These are phyloP conservation scores for Sisyra terminalis DNA, from an alignment of 2,888 invertebrate species.

Conservation along the genomic window DNA sequence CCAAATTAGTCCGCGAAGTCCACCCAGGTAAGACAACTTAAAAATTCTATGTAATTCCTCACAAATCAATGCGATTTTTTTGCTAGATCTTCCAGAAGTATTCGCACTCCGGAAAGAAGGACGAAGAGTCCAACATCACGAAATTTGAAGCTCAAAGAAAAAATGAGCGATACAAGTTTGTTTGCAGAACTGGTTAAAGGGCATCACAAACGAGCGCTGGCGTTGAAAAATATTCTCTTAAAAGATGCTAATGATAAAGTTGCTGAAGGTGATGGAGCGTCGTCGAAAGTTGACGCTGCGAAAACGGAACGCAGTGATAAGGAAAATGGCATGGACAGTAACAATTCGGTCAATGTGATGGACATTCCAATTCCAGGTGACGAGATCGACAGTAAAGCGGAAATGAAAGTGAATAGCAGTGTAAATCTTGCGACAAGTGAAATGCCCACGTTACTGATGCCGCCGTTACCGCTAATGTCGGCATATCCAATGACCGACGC, in stretches of 20 bases:
- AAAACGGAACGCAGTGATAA: slow-evolving; percentile 17
- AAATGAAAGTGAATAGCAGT: slow-evolving; percentile 10
- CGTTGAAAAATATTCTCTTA: slow-evolving; percentile 50
- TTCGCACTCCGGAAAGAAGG: slow-evolving; percentile 17
- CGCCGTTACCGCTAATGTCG: slow-evolving; percentile 12
- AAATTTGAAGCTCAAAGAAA: slow-evolving; percentile 52
- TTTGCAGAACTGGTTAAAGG: slow-evolving; percentile 82
- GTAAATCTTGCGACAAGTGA: slow-evolving; percentile 13
- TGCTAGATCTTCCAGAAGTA: slow-evolving; percentile 5
- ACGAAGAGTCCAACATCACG: slow-evolving; percentile 23
- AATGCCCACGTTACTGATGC: slow-evolving; percentile 10
- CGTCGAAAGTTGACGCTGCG: slow-evolving; percentile 15
- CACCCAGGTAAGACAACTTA: slow-evolving; percentile 10
- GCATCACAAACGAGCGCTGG: slow-evolving; percentile 64
- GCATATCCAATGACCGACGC: neutral
- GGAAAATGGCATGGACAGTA: slow-evolving; percentile 12
- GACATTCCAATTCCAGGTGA: slow-evolving; percentile 55
- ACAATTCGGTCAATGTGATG: slow-evolving; percentile 33
- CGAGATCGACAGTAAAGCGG: slow-evolving; percentile 9
- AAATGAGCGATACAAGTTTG: slow-evolving; percentile 75
- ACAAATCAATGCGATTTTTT: no score
- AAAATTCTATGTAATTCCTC: no score
- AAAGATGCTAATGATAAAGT: slow-evolving; percentile 41
- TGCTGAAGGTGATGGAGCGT: neutral
- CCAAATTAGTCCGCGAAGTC: slow-evolving; percentile 10